phyloP scores from a whole-genome alignment of 1,140 invertebrate genomes.

The Microplitis mediator region DNA sequence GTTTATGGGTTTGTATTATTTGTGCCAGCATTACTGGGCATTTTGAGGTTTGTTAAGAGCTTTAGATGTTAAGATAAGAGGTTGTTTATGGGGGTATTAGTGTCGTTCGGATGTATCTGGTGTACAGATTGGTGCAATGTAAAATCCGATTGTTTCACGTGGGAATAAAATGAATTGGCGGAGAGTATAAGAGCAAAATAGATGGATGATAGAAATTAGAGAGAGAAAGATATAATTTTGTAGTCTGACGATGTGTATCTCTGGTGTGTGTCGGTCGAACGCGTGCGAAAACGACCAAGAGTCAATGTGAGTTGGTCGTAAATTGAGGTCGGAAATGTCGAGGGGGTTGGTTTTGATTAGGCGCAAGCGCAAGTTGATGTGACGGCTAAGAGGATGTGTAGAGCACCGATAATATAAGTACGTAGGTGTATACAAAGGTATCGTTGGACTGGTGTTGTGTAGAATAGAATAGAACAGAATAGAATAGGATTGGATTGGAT shows the following conservation, averaged over 20 bases:
- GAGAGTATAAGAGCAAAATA: too few species aligned
- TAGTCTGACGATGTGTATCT: too few species aligned
- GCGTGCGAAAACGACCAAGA: slow-evolving; percentile 1
- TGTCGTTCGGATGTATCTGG: too few species aligned
- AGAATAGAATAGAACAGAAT: neutral
- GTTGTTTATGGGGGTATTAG: too few species aligned
- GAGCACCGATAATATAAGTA: neutral
- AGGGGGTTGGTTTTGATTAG: slow-evolving; percentile 17
- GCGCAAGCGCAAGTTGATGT: slow-evolving; percentile 13
- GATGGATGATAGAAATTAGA: neutral
- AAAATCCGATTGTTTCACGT: too few species aligned
- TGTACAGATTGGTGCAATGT: too few species aligned
- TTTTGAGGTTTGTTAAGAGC: neutral
- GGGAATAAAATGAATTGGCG: too few species aligned
- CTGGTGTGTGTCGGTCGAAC: neutral
- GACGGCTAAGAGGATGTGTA: too few species aligned
- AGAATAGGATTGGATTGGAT: too few species aligned
- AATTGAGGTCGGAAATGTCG: slow-evolving; percentile 26
- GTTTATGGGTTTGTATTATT: too few species aligned
- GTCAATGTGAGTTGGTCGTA: slow-evolving; percentile 8
- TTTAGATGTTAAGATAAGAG: too few species aligned
- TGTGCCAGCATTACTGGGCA: neutral
- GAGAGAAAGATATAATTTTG: neutral
- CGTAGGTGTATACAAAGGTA: neutral
- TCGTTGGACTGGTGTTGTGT: too few species aligned